Conservation (phyloP, 1,140 invertebrate species). For the Lepidurus apus region DNA sequence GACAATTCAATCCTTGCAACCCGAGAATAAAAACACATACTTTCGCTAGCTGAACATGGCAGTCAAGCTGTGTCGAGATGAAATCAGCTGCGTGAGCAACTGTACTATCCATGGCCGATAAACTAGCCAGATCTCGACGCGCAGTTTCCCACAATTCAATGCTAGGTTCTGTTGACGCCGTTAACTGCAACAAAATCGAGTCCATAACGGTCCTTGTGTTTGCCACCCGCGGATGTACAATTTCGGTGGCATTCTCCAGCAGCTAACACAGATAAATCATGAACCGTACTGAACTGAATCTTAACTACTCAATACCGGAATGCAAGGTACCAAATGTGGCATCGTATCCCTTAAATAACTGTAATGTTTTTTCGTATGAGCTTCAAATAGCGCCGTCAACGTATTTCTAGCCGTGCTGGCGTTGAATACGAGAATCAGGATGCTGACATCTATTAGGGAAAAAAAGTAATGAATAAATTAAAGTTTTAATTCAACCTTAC, state of each 20-base stretch:
- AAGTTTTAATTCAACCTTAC: slow-evolving; percentile 49
- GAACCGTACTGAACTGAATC: neutral
- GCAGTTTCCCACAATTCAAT: slow-evolving; percentile 63
- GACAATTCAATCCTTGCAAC: neutral
- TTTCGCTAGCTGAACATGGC: slow-evolving; percentile 47
- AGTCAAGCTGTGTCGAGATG: slow-evolving; percentile 52
- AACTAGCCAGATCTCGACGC: slow-evolving; percentile 60
- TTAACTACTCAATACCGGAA: slow-evolving; percentile 54
- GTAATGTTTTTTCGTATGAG: slow-evolving; percentile 88
- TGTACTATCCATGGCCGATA: slow-evolving; percentile 38
- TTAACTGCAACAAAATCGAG: neutral
- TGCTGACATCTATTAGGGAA: slow-evolving; percentile 64
- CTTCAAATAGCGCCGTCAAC: slow-evolving; percentile 85
- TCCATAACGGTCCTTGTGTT: slow-evolving; percentile 7
- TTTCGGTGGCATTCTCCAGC: neutral
- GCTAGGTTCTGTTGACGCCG: slow-evolving; percentile 38
- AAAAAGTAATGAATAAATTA: slow-evolving; percentile 33
- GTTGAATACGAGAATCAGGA: slow-evolving; percentile 90
- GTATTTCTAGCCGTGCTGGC: slow-evolving; percentile 83
- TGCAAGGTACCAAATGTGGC: slow-evolving; percentile 80
- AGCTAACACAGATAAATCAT: neutral
- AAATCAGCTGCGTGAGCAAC: slow-evolving; percentile 29
- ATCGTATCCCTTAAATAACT: slow-evolving; percentile 88
- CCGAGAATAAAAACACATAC: slow-evolving; percentile 39
- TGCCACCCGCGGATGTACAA: neutral